Evolutionary conservation across 2,888 invertebrate species (phyloP), one percentile per base, ranked within the genome.

Genomic region (Pachycephus smyrnensis): DNA sequence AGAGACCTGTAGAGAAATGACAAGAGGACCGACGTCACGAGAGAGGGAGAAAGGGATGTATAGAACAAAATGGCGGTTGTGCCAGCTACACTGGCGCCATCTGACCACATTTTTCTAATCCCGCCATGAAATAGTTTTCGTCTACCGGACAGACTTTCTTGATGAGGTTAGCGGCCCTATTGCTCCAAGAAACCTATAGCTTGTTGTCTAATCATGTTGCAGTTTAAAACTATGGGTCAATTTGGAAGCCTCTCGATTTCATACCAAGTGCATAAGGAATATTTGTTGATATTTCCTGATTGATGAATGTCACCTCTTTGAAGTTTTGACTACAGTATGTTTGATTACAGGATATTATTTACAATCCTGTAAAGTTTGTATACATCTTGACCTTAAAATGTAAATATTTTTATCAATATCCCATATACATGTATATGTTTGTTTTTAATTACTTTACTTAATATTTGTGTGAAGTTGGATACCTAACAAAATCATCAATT

Each of bases 61-160:
- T 55, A 55, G 23, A 55, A 55, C 86, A 91, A 90, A 80, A 91
- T 91, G 90, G 90, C 90, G 83, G 87, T 76, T 75, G 77, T 23
- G 81, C 77, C 76, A 75, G 84, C 87, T 86, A 84, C 79, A 80
- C 79, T 82, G 90, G 90, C 90, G 91, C 90, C 90, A 87, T 86
- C 91, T 90, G 87, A 87, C 82, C 82, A 86, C 80, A 88, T 88
- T 91, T 90, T 90, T 84, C 81, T 80, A 89, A 84, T 86, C 87
- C 86, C 88, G 86, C 88, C 86, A 80, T 80, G 76, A 81, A 85
- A 55, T 78, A 55, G 40, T 33, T 75, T 36, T 37, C 31, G 36
- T 69, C 23, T 55, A 55, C 9, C 55, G 15, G 40, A 15, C 23
- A 55, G 31, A 12, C 30, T 76, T 73, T 36, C 68, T 37, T 73